These are phyloP conservation scores for Ursus arctos DNA, from an alignment of 2,113 vertebrate genomes.

Conservation along the genomic window DNA sequence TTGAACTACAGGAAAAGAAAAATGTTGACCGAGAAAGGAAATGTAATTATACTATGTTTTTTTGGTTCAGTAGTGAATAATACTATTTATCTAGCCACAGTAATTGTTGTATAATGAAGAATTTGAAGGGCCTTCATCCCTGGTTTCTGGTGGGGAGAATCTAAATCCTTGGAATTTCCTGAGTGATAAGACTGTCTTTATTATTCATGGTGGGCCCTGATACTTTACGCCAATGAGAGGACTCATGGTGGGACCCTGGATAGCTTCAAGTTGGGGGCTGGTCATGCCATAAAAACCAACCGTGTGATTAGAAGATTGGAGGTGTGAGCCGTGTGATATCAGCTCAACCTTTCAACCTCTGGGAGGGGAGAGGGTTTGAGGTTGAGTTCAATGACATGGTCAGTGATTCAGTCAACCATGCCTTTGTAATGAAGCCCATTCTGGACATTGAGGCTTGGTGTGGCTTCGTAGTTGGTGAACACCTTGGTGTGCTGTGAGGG, in stretches of 20 bases:
- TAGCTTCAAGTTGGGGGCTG: neutral
- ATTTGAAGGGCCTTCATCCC: neutral
- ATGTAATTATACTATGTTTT: neutral
- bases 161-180: neutral
- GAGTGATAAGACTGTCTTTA: neutral
- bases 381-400: neutral
- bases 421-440: neutral
- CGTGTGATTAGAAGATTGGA: neutral
- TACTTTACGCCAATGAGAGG: neutral
- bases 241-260: neutral
- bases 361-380: neutral
- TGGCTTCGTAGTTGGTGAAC: neutral
- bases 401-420: neutral
- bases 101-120: neutral
- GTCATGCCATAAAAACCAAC: neutral
- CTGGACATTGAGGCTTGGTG: neutral
- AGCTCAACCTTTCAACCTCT: neutral
- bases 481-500: neutral
- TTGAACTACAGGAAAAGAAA: neutral
- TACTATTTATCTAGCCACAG: neutral
- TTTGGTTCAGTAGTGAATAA: neutral
- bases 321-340: neutral
- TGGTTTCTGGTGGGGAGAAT: neutral
- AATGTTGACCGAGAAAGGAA: neutral
- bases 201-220: neutral